Base-by-base conservation (phyloP, 64 coral and sea anemone genomes). In the Trachythela sp. region DNA sequence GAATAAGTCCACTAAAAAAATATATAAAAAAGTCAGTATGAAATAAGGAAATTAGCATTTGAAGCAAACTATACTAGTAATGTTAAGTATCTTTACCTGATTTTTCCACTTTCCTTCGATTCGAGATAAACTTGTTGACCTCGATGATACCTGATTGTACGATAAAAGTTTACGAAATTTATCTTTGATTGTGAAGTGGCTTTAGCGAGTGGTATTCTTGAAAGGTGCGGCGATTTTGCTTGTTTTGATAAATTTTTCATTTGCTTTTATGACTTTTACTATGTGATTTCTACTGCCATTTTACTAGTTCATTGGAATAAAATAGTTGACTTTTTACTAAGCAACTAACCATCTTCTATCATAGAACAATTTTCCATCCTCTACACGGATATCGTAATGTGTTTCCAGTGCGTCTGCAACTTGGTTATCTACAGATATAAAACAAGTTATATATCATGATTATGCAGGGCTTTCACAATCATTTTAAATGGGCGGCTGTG, bases 341-440 rank as follows among this genome's bases (percentile, higher is more conserved):
- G n/a, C n/a, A n/a, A 84, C 89, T 93, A 86, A 94, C 96, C 96
- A 99, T 95, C 92, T 93, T 58, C 94, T 99, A 39, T 99, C 96
- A 90, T 93, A 99, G 45, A 94, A 95, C 22, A 99, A 86, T 91
- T 93, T 99, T 87, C 96, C 96, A 91, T 99, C 96, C 54, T 99
- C 96, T 49, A 94, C 90, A 39, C 93, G 87, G 36, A 89, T 89
- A 18, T 94, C 91, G 29, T 89, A 59, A 50, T 91, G 91, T 39
- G 84, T 64, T 0, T 29, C 85, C 40, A 93, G 85, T 27, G 89
- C 86, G 40, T 86, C 83, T 38, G 41, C 67, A 39, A 91, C 87
- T 24, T 88, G 90, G 60, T 93, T 94, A 48, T 91, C 92, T 97
- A 40, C 48, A 88, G 27, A 86, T 39, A 51, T 11, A 13, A 15